phyloP scores from a whole-genome alignment of 2,888 invertebrate species.

The Eurytoma adleriae region DNA sequence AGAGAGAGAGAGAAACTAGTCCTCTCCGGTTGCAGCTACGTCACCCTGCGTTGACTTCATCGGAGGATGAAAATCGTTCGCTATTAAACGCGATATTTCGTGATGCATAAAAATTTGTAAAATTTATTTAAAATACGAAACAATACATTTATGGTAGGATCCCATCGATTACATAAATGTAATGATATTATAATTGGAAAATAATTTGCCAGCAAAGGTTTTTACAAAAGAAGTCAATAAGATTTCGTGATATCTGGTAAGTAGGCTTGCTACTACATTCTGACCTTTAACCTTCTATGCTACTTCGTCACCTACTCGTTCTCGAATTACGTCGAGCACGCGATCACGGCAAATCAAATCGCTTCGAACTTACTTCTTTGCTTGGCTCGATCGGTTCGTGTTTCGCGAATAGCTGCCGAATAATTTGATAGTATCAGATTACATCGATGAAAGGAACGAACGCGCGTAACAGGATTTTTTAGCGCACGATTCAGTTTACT shows the following conservation, averaged over 20 bases:
- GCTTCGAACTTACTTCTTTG: conserved; percentile 26
- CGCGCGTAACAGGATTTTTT: background rate
- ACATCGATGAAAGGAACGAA: conserved; percentile 21
- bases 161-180: background rate
- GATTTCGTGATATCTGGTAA: background rate
- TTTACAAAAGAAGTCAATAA: background rate
- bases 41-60: background rate
- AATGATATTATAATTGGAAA: background rate
- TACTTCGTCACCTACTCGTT: conserved; percentile 41
- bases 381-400: conserved; percentile 39
- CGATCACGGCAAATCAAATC: conserved; percentile 36
- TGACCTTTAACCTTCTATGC: conserved; percentile 7
- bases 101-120: too few relatives aligned
- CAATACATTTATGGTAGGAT: too few relatives aligned
- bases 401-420: conserved; percentile 26
- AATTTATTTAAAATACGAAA: too few relatives aligned
- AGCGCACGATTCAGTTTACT: conserved; percentile 3
- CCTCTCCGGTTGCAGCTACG: conserved; percentile 19
- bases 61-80: conserved; percentile 13
- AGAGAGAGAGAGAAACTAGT: conserved; percentile 55
- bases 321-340: conserved; percentile 42
- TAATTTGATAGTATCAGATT: conserved; percentile 53
- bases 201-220: conserved; percentile 2
- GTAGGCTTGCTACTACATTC: background rate
- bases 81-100: too few relatives aligned